These are phyloP conservation scores for Coenobita brevimanus DNA, from an alignment of 1,140 invertebrate genomes.

Conservation along the genomic window DNA sequence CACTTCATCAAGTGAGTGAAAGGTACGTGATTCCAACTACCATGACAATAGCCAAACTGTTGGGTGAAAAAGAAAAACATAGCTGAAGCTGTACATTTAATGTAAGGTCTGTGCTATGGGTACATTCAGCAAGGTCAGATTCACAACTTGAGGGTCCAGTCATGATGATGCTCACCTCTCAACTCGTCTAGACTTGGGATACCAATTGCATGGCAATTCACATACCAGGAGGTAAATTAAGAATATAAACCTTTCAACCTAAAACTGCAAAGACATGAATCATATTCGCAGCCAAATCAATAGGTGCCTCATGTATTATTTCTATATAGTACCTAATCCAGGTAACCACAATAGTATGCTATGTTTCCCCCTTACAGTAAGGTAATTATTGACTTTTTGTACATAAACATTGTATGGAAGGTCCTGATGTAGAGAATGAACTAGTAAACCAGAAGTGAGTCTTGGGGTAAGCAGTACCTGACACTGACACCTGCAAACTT, in stretches of 20 bases:
- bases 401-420: too few relatives aligned
- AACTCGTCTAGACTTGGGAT: conserved; percentile 39
- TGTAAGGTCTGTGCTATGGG: conserved; percentile 65
- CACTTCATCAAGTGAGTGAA: too few relatives aligned
- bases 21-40: too few relatives aligned
- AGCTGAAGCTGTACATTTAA: conserved; percentile 64
- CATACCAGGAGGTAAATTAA: conserved; percentile 18
- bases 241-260: conserved; percentile 17
- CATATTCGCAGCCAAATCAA: too few relatives aligned
- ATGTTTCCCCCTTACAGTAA: too few relatives aligned
- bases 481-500: conserved; percentile 60
- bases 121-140: conserved; percentile 66
- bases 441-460: conserved; percentile 10
- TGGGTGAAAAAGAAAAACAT: conserved; percentile 14
- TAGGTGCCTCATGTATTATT: too few relatives aligned
- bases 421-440: too few relatives aligned
- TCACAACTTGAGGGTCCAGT: conserved; percentile 63
- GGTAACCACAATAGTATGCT: too few relatives aligned
- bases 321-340: too few relatives aligned
- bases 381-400: too few relatives aligned
- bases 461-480: conserved; percentile 53
- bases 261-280: not conserved
- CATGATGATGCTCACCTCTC: conserved; percentile 57
- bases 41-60: too few relatives aligned
- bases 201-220: conserved; percentile 13